A percentile compares a stretch with the other conserved stretches of the same genome.
Evolutionary conservation across 1,140 invertebrate species (phyloP).

Genomic region (Saccostrea glomerata): DNA sequence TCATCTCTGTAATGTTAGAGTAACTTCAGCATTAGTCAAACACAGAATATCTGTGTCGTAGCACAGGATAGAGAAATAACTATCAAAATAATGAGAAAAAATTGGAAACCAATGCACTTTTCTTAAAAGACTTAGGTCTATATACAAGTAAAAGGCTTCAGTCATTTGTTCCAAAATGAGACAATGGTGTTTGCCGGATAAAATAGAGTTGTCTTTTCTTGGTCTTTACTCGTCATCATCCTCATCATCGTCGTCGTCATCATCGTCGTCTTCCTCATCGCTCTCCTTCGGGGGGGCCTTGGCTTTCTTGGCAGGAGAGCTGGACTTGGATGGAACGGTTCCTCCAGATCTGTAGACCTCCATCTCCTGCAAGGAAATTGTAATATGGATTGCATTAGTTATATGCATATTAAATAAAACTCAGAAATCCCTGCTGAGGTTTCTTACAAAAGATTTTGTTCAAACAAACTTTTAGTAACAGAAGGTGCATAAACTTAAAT

Average conservation of each 20-base stretch:
- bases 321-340: conserved; percentile 34
- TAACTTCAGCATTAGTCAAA: not conserved
- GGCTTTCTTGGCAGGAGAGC: conserved; percentile 57
- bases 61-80: not conserved
- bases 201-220: not conserved
- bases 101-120: conserved; percentile 26
- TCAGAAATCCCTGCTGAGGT: too few relatives aligned
- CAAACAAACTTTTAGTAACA: too few relatives aligned
- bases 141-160: conserved; percentile 36
- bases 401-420: too few relatives aligned
- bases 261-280: conserved; percentile 73
- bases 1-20: not conserved
- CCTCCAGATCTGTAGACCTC: conserved; percentile 61
- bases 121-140: conserved; percentile 19
- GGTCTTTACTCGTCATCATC: conserved; percentile 52
- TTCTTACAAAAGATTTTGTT: too few relatives aligned
- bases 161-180: conserved; percentile 35
- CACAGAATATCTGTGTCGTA: conserved; percentile 2
- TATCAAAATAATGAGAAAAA: conserved; percentile 1
- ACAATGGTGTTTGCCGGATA: not conserved
- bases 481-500: too few relatives aligned
- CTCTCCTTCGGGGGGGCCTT: conserved; percentile 68
- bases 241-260: conserved; percentile 67
- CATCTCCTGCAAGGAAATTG: conserved; percentile 64
- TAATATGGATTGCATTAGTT: not conserved